A percentile compares a stretch with the other conserved stretches of the same genome.
Conservation (phyloP, 2,113 vertebrate genomes). For the Strix aluco region DNA sequence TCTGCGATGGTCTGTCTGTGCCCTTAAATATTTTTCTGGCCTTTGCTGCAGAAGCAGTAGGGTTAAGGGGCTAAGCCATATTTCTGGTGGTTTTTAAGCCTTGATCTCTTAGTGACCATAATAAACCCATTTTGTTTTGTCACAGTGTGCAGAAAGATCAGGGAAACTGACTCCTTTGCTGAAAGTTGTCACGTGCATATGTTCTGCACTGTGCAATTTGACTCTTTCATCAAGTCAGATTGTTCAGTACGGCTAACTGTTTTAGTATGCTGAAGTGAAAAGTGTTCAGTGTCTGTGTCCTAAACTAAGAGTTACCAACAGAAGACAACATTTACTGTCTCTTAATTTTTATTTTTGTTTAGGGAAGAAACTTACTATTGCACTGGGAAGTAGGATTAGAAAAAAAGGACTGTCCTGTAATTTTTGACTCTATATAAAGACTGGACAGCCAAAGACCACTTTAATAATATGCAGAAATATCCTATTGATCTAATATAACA, state of each 20-base stretch:
- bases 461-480: conserved; percentile 71
- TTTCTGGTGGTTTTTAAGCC: not conserved
- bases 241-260: not conserved
- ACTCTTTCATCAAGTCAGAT: not conserved
- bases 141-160: not conserved
- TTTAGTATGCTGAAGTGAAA: not conserved
- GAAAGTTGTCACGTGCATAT: not conserved
- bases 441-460: not conserved
- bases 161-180: not conserved
- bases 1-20: not conserved
- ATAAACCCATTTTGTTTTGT: not conserved
- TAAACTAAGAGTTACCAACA: not conserved
- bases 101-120: not conserved
- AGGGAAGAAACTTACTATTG: not conserved
- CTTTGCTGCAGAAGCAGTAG: not conserved
- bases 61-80: not conserved
- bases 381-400: not conserved
- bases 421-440: not conserved
- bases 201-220: not conserved
- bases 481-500: not conserved
- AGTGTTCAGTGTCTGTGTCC: not conserved
- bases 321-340: not conserved
- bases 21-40: not conserved
- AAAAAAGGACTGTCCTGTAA: not conserved
- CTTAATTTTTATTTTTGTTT: not conserved